These are phyloP conservation scores for Epicampocera succincta DNA, from an alignment of 2,888 invertebrate species.

Conservation along the genomic window DNA sequence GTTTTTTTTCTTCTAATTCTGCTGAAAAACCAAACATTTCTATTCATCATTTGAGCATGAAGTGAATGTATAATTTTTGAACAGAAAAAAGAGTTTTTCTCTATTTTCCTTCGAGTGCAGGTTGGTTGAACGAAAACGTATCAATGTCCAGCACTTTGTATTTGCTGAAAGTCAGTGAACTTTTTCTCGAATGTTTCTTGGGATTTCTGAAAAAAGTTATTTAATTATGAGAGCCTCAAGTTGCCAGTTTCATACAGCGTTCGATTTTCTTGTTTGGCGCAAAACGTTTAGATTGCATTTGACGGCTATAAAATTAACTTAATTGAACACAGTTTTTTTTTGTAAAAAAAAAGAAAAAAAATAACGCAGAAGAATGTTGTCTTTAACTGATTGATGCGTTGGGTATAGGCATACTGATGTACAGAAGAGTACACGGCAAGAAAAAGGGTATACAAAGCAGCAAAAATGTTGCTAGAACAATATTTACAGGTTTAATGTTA, in stretches of 20 bases:
- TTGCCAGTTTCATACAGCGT: background rate
- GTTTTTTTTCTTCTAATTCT: constrained; percentile 11
- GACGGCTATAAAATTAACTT: constrained; percentile 55
- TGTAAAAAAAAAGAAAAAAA: too few species aligned
- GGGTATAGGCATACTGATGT: constrained; percentile 7
- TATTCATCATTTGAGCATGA: constrained; percentile 50
- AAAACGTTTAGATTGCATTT: constrained; percentile 43
- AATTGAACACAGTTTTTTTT: constrained; percentile 50
- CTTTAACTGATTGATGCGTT: constrained; percentile 50
- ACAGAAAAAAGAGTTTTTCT: constrained; percentile 18
- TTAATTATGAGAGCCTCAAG: constrained; percentile 16
- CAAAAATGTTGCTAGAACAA: too few species aligned
- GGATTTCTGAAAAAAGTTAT: constrained; percentile 17
- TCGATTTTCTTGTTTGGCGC: constrained; percentile 19
- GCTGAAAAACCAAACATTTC: constrained; percentile 52
- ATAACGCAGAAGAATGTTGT: constrained; percentile 12
- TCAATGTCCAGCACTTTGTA: constrained; percentile 2
- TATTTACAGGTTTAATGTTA: too few species aligned
- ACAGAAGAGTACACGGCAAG: constrained; percentile 22
- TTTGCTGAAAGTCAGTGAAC: constrained; percentile 52
- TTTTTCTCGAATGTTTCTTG: constrained; percentile 10
- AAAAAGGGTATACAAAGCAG: constrained; percentile 9
- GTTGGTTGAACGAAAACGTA: constrained; percentile 8
- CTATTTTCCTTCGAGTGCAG: constrained; percentile 25
- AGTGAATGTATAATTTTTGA: constrained; percentile 53